Evolutionary conservation across 2,113 vertebrate species (phyloP).

Genomic region (Perca schrenkii): DNA sequence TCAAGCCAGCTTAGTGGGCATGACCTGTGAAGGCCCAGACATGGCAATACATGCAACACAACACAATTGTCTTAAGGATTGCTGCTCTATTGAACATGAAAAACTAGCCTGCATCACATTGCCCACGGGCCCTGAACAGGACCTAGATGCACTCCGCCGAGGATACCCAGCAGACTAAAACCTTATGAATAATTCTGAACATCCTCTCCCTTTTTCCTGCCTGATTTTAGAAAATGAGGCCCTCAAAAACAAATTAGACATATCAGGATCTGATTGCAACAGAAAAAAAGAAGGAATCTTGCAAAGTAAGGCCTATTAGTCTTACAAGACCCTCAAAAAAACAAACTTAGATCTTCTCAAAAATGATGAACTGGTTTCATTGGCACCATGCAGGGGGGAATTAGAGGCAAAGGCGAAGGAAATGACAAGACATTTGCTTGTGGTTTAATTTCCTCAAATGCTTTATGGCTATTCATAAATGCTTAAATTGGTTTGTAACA

Average conservation of each 20-base stretch:
- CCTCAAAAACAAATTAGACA: conserved; percentile 64
- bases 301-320: conserved; percentile 45
- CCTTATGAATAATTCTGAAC: conserved; percentile 81
- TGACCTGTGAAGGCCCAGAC: conserved; percentile 68
- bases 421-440: conserved; percentile 69
- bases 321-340: conserved; percentile 22
- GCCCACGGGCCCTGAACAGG: conserved; percentile 70
- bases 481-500: conserved; percentile 80
- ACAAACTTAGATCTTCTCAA: conserved; percentile 18
- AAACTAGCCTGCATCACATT: conserved; percentile 57
- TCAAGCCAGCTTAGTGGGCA: conserved; percentile 81
- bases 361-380: conserved; percentile 35
- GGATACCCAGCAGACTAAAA: conserved; percentile 69
- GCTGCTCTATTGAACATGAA: conserved; percentile 60
- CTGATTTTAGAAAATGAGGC: conserved; percentile 55
- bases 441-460: conserved; percentile 74
- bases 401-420: conserved; percentile 56
- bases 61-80: conserved; percentile 71
- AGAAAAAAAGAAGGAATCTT: conserved; percentile 20
- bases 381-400: conserved; percentile 46
- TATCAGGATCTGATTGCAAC: conserved; percentile 51
- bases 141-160: conserved; percentile 72
- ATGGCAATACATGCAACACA: conserved; percentile 66
- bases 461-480: conserved; percentile 77
- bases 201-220: conserved; percentile 46